Evolutionary conservation across 2,888 invertebrate genomes (phyloP).

Genomic region (Lomographa bimaculata): DNA sequence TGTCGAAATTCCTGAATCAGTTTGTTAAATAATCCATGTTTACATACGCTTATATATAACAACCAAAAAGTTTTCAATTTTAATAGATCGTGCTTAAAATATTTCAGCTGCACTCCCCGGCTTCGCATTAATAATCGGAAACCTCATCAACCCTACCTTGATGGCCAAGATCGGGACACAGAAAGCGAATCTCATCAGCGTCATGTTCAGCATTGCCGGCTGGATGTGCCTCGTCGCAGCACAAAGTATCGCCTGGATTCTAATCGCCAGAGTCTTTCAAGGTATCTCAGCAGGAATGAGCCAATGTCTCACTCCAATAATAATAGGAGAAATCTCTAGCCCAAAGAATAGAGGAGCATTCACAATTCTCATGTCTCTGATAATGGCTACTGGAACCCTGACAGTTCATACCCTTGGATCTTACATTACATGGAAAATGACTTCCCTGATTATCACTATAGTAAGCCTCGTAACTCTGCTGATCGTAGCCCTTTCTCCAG

Average conservation of each 20-base stretch:
- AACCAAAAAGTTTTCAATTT: too few relatives aligned
- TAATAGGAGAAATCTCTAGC: constrained; percentile 82
- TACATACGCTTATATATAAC: too few relatives aligned
- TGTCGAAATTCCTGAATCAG: too few relatives aligned
- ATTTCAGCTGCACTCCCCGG: constrained; percentile 48
- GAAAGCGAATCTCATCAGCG: constrained; percentile 67
- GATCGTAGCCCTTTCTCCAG: constrained; percentile 71
- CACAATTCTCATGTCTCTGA: constrained; percentile 81
- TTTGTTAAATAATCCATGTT: too few relatives aligned
- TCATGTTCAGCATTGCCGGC: constrained; percentile 68
- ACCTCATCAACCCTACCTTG: constrained; percentile 50
- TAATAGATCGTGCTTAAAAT: too few relatives aligned
- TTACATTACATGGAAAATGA: constrained; percentile 78
- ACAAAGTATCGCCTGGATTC: constrained; percentile 47
- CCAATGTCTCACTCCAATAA: constrained; percentile 70
- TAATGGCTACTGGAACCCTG: constrained; percentile 84
- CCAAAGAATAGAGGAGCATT: constrained; percentile 85
- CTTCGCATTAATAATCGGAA: constrained; percentile 46
- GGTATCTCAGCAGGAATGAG: constrained; percentile 80
- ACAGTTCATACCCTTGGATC: constrained; percentile 85
- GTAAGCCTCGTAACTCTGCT: constrained; percentile 71
- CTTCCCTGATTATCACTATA: constrained; percentile 71
- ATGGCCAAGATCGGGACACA: constrained; percentile 80
- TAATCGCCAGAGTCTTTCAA: constrained; percentile 55
- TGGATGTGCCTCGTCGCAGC: constrained; percentile 76